These are phyloP conservation scores for Psilopsiagon aurifrons DNA, from an alignment of 2,113 vertebrate species.

Conservation along the genomic window DNA sequence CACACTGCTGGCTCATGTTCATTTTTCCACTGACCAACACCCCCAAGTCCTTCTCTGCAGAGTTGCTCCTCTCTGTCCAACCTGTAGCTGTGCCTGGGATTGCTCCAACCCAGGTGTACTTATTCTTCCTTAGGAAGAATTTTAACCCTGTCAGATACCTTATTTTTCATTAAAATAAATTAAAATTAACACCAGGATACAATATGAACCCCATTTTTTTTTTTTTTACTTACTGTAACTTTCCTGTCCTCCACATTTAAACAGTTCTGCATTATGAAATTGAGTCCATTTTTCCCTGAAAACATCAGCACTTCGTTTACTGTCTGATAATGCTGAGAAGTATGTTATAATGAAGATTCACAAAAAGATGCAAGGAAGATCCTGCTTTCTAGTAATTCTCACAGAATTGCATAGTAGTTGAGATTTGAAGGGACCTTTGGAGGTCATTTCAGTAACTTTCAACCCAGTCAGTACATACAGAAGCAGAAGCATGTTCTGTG, in stretches of 20 bases:
- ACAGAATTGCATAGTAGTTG: not conserved
- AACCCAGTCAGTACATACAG: not conserved
- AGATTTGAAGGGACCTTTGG: not conserved
- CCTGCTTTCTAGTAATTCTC: not conserved
- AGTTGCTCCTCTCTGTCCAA: no score
- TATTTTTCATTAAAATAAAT: not conserved
- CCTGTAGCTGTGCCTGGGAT: no score
- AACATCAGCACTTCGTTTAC: not conserved
- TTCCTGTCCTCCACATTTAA: not conserved
- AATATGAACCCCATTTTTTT: not conserved
- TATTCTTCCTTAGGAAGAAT: not conserved
- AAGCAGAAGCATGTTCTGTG: not conserved
- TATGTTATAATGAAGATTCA: not conserved
- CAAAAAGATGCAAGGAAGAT: not conserved
- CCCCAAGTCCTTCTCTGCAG: no score
- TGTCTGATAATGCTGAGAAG: not conserved
- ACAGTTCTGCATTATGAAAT: not conserved
- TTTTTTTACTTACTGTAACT: not conserved
- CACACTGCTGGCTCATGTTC: no score
- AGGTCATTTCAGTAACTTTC: fast-evolving
- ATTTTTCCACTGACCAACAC: no score
- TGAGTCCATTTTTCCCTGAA: fast-evolving
- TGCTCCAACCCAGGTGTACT: not conserved
- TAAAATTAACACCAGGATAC: not conserved
- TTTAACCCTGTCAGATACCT: not conserved